phyloP scores from a whole-genome alignment of 2,888 invertebrate genomes.

The Leptinotarsa haldemani region DNA sequence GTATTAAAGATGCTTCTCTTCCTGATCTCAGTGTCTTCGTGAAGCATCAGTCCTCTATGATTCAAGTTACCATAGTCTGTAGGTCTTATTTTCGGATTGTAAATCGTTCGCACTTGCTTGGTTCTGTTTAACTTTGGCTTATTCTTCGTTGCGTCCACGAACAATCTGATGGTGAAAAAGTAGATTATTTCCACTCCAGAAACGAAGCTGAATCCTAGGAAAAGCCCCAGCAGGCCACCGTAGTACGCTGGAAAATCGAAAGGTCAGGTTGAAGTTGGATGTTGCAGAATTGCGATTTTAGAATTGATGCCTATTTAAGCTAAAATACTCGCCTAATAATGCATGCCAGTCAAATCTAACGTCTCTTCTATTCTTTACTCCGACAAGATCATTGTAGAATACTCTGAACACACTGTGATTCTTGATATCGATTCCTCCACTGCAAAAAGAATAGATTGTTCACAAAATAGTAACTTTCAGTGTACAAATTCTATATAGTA shows the following conservation, averaged over 20 bases:
- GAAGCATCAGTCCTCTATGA: not conserved
- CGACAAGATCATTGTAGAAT: slow-evolving; percentile 76
- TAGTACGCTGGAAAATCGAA: slow-evolving; percentile 71
- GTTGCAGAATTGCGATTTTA: no score
- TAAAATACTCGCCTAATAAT: slow-evolving; percentile 71
- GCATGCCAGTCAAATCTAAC: slow-evolving; percentile 78
- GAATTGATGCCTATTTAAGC: not conserved
- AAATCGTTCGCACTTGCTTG: not conserved
- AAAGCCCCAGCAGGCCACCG: slow-evolving; percentile 77
- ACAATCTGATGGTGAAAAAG: slow-evolving; percentile 67
- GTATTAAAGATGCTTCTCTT: not conserved
- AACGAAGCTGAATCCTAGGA: slow-evolving; percentile 78
- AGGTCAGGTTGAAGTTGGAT: not conserved
- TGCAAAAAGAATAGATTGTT: slow-evolving; percentile 19
- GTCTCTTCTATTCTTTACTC: slow-evolving; percentile 74
- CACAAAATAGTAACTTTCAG: no score
- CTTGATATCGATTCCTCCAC: slow-evolving; percentile 61
- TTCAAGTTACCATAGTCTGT: not conserved
- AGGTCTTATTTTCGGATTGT: not conserved
- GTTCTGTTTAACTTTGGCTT: not conserved
- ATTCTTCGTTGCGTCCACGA: slow-evolving; percentile 7
- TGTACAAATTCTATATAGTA: no score
- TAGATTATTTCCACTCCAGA: slow-evolving; percentile 75
- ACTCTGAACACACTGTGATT: slow-evolving; percentile 74
- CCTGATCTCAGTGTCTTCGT: slow-evolving; percentile 1